Evolutionary conservation across 2,888 invertebrate genomes (phyloP).

Genomic region (Erebia aethiops): DNA sequence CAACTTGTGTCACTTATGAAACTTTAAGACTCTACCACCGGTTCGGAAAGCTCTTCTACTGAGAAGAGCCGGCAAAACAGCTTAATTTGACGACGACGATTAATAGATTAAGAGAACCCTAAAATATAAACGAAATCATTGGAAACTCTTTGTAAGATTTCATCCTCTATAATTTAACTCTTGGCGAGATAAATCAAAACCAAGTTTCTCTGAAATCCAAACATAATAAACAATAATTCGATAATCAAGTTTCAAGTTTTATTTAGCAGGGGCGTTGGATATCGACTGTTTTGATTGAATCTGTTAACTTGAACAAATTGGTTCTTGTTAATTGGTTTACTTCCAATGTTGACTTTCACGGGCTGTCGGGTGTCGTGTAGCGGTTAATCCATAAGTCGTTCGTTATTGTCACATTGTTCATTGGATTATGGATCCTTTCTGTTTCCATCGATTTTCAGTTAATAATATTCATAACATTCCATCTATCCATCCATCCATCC

Average conservation of each 20-base stretch:
- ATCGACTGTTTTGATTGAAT: slow-evolving; percentile 61
- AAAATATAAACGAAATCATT: too few species aligned
- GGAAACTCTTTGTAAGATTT: too few species aligned
- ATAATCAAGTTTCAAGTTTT: slow-evolving; percentile 21
- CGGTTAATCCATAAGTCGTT: slow-evolving; percentile 29
- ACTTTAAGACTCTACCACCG: too few species aligned
- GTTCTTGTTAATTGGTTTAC: slow-evolving; percentile 73
- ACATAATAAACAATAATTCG: slow-evolving; percentile 21
- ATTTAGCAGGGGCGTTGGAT: slow-evolving; percentile 26
- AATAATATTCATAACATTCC: too few species aligned
- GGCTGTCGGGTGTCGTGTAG: slow-evolving; percentile 34
- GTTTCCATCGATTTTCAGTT: background rate
- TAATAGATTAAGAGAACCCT: too few species aligned
- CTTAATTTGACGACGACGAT: too few species aligned
- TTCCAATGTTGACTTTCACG: slow-evolving; percentile 56
- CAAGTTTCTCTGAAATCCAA: background rate
- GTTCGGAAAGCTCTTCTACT: too few species aligned
- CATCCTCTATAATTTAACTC: too few species aligned
- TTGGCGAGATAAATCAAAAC: background rate
- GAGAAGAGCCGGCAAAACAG: too few species aligned
- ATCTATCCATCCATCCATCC: too few species aligned
- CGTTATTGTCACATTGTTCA: slow-evolving; percentile 20
- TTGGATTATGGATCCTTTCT: background rate
- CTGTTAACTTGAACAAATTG: slow-evolving; percentile 66
- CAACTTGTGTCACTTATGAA: too few species aligned